Evolutionary conservation across 2,113 vertebrate genomes (phyloP).

Genomic region (Myanophis thanlyinensis): DNA sequence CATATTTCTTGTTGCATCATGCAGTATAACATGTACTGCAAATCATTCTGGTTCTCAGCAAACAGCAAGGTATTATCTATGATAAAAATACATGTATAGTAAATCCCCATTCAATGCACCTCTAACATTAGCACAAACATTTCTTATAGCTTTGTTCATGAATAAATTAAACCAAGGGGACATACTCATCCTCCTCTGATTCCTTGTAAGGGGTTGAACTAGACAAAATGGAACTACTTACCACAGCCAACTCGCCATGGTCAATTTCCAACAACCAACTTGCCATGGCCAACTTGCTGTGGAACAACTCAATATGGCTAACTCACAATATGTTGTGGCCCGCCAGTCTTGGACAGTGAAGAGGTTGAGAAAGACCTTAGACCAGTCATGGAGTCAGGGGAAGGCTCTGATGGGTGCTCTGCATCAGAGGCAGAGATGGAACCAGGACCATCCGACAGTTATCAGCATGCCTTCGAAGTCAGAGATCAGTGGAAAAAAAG

Average conservation of each 20-base stretch:
- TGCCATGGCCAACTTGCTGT: not conserved
- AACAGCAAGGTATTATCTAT: not conserved
- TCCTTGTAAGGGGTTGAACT: not conserved
- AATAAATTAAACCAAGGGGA: not conserved
- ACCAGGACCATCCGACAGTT: too few relatives aligned
- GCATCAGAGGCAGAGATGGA: too few relatives aligned
- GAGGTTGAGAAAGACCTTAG: too few relatives aligned
- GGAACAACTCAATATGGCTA: not conserved
- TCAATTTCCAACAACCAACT: too few relatives aligned
- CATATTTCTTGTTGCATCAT: not conserved
- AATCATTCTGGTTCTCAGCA: not conserved
- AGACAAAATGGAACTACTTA: not conserved
- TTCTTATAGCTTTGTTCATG: not conserved
- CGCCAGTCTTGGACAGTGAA: too few relatives aligned
- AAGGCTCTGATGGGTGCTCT: too few relatives aligned
- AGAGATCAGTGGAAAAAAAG: too few relatives aligned
- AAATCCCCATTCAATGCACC: not conserved
- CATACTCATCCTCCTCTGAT: not conserved
- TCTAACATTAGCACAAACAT: not conserved
- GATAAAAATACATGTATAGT: not conserved
- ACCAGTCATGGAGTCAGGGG: too few relatives aligned
- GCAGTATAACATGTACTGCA: not conserved
- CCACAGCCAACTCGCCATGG: not conserved
- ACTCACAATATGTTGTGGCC: too few relatives aligned
- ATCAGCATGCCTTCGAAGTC: too few relatives aligned